phyloP scores from a whole-genome alignment of 2,888 invertebrate genomes.

The Orthosia incerta region DNA sequence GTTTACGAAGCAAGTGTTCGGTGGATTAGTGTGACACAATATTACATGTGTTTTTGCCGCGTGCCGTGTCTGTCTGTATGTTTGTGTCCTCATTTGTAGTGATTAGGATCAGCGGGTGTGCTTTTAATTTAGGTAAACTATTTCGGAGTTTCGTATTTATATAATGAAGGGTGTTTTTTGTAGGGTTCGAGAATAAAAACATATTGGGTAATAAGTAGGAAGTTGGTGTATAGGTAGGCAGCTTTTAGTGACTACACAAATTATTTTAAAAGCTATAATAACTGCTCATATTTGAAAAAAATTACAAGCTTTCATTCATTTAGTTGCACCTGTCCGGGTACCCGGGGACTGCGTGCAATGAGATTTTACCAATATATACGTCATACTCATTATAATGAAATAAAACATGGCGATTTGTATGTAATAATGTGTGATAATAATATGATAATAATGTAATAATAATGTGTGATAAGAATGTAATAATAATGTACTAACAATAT shows the following conservation, averaged over 20 bases:
- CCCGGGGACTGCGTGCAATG: too few relatives aligned
- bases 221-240: background rate
- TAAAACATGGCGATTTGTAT: too few relatives aligned
- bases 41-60: conserved; percentile 62
- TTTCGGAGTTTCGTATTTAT: conserved; percentile 7
- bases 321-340: too few relatives aligned
- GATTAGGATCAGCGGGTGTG: conserved; percentile 39
- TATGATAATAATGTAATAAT: too few relatives aligned
- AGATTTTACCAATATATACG: too few relatives aligned
- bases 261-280: background rate
- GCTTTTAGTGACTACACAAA: background rate
- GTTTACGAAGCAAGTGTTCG: conserved; percentile 63
- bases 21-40: conserved; percentile 59
- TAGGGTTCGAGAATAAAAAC: background rate
- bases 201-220: too few relatives aligned
- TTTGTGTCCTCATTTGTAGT: conserved; percentile 49
- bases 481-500: too few relatives aligned
- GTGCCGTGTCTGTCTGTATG: conserved; percentile 40
- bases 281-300: background rate
- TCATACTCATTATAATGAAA: too few relatives aligned
- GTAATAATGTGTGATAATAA: too few relatives aligned
- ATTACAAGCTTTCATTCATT: background rate
- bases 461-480: too few relatives aligned
- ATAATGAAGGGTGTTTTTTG: background rate
- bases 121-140: conserved; percentile 46